Evolutionary conservation across 2,888 invertebrate species (phyloP).

Genomic region (Dascillus cervinus): DNA sequence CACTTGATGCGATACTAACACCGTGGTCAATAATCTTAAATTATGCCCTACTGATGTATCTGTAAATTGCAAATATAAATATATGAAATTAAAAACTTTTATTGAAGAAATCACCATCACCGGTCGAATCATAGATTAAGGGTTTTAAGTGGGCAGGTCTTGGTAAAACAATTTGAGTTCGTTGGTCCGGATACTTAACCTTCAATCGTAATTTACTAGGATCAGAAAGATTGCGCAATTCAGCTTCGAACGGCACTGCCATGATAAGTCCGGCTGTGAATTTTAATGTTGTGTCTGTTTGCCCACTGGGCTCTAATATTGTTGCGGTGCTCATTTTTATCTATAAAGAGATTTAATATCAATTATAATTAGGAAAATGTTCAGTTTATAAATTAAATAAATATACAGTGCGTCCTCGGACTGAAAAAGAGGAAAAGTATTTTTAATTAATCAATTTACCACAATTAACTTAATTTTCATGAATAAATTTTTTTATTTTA

Average conservation of each 20-base stretch:
- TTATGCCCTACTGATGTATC: slow-evolving; percentile 51
- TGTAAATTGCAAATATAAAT: slow-evolving; percentile 27
- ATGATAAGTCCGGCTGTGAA: slow-evolving; percentile 90
- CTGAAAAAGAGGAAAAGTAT: too few relatives aligned
- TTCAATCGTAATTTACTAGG: slow-evolving; percentile 70
- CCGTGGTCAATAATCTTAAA: slow-evolving; percentile 73
- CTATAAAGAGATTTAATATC: too few relatives aligned
- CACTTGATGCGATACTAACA: slow-evolving; percentile 83
- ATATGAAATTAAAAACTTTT: slow-evolving; percentile 19
- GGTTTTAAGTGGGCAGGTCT: slow-evolving; percentile 68
- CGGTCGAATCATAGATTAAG: slow-evolving; percentile 49
- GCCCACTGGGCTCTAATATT: slow-evolving; percentile 77
- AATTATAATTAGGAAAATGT: slow-evolving; percentile 2
- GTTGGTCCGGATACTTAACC: slow-evolving; percentile 88
- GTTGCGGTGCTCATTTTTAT: slow-evolving; percentile 73
- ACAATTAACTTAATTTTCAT: too few relatives aligned
- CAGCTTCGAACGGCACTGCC: slow-evolving; percentile 80
- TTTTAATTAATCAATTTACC: too few relatives aligned
- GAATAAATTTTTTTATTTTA: too few relatives aligned
- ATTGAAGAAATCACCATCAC: slow-evolving; percentile 24
- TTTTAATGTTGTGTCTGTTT: slow-evolving; percentile 73
- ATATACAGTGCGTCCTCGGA: too few relatives aligned
- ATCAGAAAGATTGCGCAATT: slow-evolving; percentile 70
- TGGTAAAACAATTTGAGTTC: slow-evolving; percentile 76
- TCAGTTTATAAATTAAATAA: too few relatives aligned